Conservation (phyloP, 1,140 invertebrate species). For the Sycophila sp. region DNA sequence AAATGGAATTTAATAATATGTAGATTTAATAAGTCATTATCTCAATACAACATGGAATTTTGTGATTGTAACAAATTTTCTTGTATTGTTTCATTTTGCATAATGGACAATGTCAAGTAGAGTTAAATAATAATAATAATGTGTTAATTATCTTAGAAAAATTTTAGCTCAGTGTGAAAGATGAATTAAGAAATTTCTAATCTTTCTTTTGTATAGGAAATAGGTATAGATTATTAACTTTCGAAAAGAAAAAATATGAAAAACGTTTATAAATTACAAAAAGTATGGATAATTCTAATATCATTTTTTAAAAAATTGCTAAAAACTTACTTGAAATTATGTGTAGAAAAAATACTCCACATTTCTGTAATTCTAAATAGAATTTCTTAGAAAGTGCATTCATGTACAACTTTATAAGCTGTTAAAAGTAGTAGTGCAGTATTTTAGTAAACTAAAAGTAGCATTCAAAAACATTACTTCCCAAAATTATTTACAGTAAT, state of each 20-base stretch:
- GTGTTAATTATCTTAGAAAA: neutral
- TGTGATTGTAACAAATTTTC: conserved; percentile 28
- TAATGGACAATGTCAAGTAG: neutral
- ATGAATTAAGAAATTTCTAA: neutral
- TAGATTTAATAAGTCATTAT: neutral
- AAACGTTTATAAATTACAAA: too few species aligned
- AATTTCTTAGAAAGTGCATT: neutral
- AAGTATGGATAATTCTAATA: too few species aligned
- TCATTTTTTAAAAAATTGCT: too few species aligned
- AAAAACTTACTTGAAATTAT: too few species aligned
- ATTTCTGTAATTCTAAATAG: too few species aligned
- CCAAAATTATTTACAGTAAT: too few species aligned
- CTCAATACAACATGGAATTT: neutral
- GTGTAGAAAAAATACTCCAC: too few species aligned
- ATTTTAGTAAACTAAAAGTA: too few species aligned
- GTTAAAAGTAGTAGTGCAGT: too few species aligned
- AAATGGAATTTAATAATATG: conserved; percentile 5
- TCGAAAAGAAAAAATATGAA: too few species aligned
- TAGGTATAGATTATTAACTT: neutral
- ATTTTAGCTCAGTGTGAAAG: neutral
- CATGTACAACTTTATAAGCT: neutral
- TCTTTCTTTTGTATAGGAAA: neutral
- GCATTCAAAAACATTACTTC: too few species aligned
- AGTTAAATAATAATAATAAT: neutral
- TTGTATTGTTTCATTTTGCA: too few species aligned